These are phyloP conservation scores for Nasonia giraulti DNA, from an alignment of 1,140 invertebrate genomes.

Conservation along the genomic window DNA sequence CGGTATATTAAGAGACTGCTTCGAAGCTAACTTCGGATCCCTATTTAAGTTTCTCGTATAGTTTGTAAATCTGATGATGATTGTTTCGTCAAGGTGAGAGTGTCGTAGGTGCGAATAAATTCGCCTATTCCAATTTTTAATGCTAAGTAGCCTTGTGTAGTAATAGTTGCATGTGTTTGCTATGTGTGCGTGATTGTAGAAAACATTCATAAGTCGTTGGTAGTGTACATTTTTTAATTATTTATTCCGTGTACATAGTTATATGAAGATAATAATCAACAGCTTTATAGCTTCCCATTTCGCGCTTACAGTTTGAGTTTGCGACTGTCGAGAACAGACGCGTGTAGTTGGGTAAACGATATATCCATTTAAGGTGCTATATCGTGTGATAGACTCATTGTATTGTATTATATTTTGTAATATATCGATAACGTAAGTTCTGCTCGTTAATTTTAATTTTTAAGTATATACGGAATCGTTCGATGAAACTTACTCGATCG, in stretches of 20 bases:
- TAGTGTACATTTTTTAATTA: constrained; percentile 9
- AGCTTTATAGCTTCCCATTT: not conserved
- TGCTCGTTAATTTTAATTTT: not conserved
- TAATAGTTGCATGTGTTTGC: not conserved
- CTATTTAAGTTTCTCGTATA: not conserved
- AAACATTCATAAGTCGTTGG: not conserved
- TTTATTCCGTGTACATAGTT: constrained; percentile 22
- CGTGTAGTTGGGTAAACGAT: too few relatives aligned
- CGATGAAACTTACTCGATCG: not conserved
- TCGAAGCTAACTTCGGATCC: not conserved
- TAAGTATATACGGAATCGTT: not conserved
- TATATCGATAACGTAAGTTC: not conserved
- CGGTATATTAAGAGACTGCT: not conserved
- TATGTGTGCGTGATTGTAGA: not conserved
- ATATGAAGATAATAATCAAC: not conserved
- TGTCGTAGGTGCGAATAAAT: not conserved
- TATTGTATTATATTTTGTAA: constrained; percentile 6
- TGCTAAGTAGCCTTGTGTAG: not conserved
- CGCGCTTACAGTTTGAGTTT: not conserved
- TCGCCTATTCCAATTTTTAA: not conserved
- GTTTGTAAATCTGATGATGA: not conserved
- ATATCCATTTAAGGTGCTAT: not conserved
- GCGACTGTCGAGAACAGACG: not conserved
- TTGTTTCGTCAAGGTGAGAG: not conserved
- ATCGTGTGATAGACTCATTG: not conserved